Percentiles rank a stretch among this genome's conserved stretches.
These are phyloP conservation scores for Plecturocebus donacophilus DNA, from an alignment of 2,113 vertebrate species.

Conservation along the genomic window DNA sequence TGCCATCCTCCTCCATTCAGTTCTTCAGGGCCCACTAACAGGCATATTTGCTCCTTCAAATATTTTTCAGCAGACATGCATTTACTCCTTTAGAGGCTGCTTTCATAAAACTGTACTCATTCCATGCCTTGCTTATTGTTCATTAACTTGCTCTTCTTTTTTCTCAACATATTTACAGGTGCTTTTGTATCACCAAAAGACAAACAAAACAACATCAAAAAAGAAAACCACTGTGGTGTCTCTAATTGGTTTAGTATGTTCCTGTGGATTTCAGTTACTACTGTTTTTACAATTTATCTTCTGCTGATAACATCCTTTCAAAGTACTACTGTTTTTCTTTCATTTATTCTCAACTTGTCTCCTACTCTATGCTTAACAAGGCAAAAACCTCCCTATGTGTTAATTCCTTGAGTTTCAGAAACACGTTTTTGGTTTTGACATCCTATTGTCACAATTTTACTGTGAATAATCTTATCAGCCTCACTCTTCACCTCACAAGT, in stretches of 20 bases:
- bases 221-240: neutral
- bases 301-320: neutral
- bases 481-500: neutral
- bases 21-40: neutral
- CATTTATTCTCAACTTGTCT: neutral
- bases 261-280: neutral
- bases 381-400: neutral
- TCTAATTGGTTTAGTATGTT: neutral
- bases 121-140: neutral
- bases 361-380: neutral
- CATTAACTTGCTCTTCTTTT: neutral
- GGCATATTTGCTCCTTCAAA: neutral
- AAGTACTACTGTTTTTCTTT: neutral
- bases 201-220: neutral
- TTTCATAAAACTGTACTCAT: neutral
- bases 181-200: neutral
- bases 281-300: neutral
- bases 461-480: neutral
- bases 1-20: neutral
- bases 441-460: neutral
- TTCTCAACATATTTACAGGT: neutral
- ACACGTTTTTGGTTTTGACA: neutral
- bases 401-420: neutral
- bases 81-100: neutral
- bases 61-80: neutral